Base-by-base conservation (phyloP, 2,888 invertebrate genomes). In the Xylota sylvarum region DNA sequence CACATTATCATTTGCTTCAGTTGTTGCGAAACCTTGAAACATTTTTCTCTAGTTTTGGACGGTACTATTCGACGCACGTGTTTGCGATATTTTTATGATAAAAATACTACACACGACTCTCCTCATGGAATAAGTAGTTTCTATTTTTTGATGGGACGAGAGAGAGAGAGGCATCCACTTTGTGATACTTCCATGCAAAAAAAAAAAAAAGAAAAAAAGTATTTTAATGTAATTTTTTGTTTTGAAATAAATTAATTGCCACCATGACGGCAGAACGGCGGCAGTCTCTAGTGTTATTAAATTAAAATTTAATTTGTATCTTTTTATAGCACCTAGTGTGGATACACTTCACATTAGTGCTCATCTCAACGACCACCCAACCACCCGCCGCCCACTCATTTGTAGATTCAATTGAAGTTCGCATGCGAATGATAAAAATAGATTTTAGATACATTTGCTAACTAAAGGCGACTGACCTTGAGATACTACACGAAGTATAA, bases 11-110 rank as follows among this genome's bases (percentile, higher is more conserved):
- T 27, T 62, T 40, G 9, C 27, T 43, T 27, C 12, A 32, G 50
- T 65, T 32, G 35, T 19, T 70, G 55, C 9, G 23, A 35, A 79
- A 70, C 79, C 79, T 79, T 73, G 79, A 56, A 65, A 52, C 7
- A 52, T 19, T 4, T 65, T 35, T 32, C 35, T 12, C 17, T 12
- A 17, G 7, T 43, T 55, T 9, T 5, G 19, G 19, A 40, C 10
- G 32, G 32, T 58, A 19, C 48, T 50, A 23, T 10, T 17, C 40
- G 27, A 43, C 35, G 62, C 70, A 79, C 78, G 70, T 62, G 78
- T 70, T 70, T 37, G 70, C 55, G 30, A 43, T 62, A 60, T 69
- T 77, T n/a, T 69, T 58, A 60, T 67, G 5, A 48, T 9, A 52
- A 60, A n/a, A 67, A 58, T 10, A 56, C 35, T 1, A 10, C 7